A percentile compares a stretch with the other conserved stretches of the same genome.
phyloP scores from a whole-genome alignment of 2,888 invertebrate species.

The Andrena flavipes region DNA sequence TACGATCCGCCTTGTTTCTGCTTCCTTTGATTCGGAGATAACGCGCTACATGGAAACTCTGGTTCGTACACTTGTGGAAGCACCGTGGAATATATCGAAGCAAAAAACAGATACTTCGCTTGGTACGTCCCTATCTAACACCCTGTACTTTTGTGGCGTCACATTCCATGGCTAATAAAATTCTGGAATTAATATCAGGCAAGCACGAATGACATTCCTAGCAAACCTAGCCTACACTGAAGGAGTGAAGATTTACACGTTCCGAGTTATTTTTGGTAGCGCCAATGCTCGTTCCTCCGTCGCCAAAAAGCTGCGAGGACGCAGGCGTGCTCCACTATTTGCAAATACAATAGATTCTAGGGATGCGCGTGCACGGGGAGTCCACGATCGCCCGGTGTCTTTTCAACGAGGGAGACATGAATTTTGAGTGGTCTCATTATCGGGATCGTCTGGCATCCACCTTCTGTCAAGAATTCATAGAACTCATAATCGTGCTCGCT shows the following conservation, averaged over 20 bases:
- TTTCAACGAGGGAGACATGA: conserved; percentile 58
- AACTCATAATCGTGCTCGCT: conserved; percentile 53
- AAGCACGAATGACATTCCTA: no score
- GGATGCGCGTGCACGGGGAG: conserved; percentile 33
- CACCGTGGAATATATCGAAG: conserved; percentile 18
- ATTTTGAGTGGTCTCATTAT: conserved; percentile 67
- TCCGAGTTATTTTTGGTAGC: no score
- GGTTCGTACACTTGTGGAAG: neutral
- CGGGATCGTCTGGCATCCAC: conserved; percentile 63
- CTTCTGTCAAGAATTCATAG: conserved; percentile 67
- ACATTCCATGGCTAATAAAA: no score
- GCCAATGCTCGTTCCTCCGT: no score
- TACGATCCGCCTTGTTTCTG: conserved; percentile 45
- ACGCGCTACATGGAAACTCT: conserved; percentile 40
- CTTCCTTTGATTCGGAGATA: conserved; percentile 48
- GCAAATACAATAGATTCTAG: conserved; percentile 58
- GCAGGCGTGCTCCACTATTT: conserved; percentile 29
- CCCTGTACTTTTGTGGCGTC: no score
- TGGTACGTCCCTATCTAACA: no score
- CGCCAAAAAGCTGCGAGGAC: conserved; percentile 1
- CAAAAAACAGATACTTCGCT: neutral
- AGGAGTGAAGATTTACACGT: no score
- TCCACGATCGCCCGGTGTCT: conserved; percentile 29
- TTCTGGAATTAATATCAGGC: no score
- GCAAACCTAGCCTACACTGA: no score